phyloP scores from a whole-genome alignment of 2,888 invertebrate genomes.

The Zonitis immaculata region DNA sequence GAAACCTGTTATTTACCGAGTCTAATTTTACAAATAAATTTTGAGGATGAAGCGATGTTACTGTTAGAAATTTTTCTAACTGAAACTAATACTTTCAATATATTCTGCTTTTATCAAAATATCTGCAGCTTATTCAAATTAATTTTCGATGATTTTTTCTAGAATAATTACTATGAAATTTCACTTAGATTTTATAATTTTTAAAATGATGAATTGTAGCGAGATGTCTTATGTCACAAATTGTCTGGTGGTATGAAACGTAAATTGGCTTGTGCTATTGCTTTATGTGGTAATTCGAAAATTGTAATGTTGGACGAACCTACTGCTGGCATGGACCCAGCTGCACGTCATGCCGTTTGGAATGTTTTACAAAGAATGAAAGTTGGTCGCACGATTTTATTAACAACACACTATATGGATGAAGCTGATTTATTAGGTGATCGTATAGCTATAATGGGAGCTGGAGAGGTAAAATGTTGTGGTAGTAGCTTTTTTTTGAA shows the following conservation, averaged over 20 bases:
- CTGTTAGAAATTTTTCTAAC: too few relatives aligned
- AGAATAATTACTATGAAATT: too few relatives aligned
- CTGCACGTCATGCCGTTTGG: slow-evolving; percentile 82
- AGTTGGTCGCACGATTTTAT: slow-evolving; percentile 69
- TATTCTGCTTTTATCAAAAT: too few relatives aligned
- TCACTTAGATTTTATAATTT: too few relatives aligned
- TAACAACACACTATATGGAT: slow-evolving; percentile 88
- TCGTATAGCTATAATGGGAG: slow-evolving; percentile 82
- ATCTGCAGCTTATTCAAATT: too few relatives aligned
- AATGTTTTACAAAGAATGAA: slow-evolving; percentile 71
- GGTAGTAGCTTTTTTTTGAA: slow-evolving; percentile 80
- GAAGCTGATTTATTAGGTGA: slow-evolving; percentile 86
- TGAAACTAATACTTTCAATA: too few relatives aligned
- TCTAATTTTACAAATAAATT: too few relatives aligned
- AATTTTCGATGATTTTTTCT: too few relatives aligned
- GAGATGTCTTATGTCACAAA: too few relatives aligned
- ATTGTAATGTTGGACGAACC: slow-evolving; percentile 72
- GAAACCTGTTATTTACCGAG: too few relatives aligned
- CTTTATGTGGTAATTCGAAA: slow-evolving; percentile 69
- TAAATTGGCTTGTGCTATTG: slow-evolving; percentile 70
- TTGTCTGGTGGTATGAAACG: slow-evolving; percentile 77
- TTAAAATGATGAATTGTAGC: too few relatives aligned
- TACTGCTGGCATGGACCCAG: slow-evolving; percentile 83
- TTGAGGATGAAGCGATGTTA: too few relatives aligned
- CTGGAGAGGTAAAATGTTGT: slow-evolving; percentile 72